Evolutionary conservation across 2,797 vertebrate genomes (phyloP).

Genomic region (Neomorphus geoffroyi): DNA sequence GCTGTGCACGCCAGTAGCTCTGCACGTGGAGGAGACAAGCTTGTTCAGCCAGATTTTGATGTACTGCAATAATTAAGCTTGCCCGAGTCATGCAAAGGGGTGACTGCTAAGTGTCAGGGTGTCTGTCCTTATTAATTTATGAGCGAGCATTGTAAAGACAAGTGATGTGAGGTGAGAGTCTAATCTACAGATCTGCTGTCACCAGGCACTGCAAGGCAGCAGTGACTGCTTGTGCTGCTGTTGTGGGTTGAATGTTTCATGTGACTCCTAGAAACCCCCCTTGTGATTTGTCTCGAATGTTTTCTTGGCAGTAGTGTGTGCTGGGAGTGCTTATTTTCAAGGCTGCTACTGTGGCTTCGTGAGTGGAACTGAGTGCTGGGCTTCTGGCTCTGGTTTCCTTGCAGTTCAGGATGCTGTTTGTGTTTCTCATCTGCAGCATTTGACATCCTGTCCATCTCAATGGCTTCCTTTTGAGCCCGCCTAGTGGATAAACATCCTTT

Average conservation of each 20-base stretch:
- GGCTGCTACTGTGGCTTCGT: background rate
- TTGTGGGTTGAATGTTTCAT: background rate
- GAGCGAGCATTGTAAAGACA: background rate
- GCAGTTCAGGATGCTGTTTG: background rate
- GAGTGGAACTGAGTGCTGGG: background rate
- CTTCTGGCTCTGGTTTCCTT: background rate
- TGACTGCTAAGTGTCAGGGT: background rate
- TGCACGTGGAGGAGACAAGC: background rate
- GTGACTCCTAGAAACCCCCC: background rate
- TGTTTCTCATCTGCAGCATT: slow-evolving; percentile 9
- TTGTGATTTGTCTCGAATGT: background rate
- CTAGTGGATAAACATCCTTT: slow-evolving; percentile 26
- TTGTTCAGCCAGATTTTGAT: background rate
- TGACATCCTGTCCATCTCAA: background rate
- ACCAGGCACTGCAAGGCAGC: background rate
- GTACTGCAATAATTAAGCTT: background rate
- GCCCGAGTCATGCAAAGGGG: rapidly evolving
- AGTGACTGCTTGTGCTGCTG: background rate
- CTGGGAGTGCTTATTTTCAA: background rate
- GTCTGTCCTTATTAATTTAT: background rate
- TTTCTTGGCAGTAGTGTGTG: background rate
- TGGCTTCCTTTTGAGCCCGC: slow-evolving; percentile 1
- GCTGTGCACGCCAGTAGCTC: background rate
- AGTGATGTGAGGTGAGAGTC: background rate
- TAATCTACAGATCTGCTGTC: background rate